phyloP scores from a whole-genome alignment of 2,113 vertebrate genomes.

The Actenoides hombroni region DNA sequence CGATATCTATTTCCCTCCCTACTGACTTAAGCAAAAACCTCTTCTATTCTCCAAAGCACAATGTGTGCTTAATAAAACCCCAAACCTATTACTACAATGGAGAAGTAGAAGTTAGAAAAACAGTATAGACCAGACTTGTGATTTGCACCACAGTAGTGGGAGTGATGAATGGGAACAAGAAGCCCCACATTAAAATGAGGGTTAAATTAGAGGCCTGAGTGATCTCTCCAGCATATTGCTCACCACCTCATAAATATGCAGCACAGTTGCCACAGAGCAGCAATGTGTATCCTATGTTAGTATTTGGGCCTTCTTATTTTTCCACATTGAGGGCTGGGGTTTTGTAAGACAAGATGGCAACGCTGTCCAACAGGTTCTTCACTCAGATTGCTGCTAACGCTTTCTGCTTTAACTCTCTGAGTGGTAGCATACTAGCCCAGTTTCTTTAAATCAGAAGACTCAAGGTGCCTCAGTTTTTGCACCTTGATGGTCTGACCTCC shows the following conservation, averaged over 20 bases:
- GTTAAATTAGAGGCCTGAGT: neutral
- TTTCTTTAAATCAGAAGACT: neutral
- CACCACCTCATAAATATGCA: neutral
- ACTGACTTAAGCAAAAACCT: neutral
- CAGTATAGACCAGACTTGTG: neutral
- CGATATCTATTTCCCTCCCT: neutral
- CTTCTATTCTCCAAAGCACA: neutral
- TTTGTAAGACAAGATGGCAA: neutral
- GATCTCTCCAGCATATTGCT: neutral
- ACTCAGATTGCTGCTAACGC: too few relatives aligned
- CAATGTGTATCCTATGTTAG: rapidly evolving
- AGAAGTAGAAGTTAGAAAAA: neutral
- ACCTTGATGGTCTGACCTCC: neutral
- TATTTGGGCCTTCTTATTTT: neutral
- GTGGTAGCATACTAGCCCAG: too few relatives aligned
- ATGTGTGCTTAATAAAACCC: neutral
- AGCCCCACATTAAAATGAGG: neutral
- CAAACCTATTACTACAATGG: neutral
- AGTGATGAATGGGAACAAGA: neutral
- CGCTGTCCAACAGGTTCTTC: neutral
- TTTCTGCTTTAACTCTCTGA: neutral
- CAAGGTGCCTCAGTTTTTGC: neutral
- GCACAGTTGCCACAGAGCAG: neutral
- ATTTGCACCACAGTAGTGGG: neutral
- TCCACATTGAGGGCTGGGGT: rapidly evolving